Base-by-base conservation (phyloP, 2,113 vertebrate genomes). In the Nanorana parkeri region DNA sequence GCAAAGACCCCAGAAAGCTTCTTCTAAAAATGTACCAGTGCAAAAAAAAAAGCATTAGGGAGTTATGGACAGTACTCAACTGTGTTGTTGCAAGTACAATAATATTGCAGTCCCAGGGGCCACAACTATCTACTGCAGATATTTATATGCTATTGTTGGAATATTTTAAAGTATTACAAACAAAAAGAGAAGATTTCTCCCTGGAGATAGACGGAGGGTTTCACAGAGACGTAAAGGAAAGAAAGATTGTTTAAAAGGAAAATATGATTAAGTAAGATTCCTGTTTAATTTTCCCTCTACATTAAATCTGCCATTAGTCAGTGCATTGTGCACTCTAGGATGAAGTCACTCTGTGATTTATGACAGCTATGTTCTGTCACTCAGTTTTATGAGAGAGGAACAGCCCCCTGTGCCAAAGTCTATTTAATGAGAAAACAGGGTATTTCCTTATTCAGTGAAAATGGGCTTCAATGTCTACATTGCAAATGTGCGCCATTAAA, bases 171-270 rank as follows among this genome's bases (percentile, higher is more conserved):
- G 19, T 36, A 74, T 21, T 79, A 24, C 1, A 41, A 55, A 65
- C 79, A 23, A 56, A 81, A 81, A 81, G 66, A 74, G 79, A 64
- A 74, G 63, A 74, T 36, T 2, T 19, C 20, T 74, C 79, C 69
- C 79, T 55, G n/a, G 69, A 74, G 79, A 74, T 74, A 21, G 19
- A 66, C 36, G 24, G 32, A 64, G 65, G 54, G 13, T 60, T 60
- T 58, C 71, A 58, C 54, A 58, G 54, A 29, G 71, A 69, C 32
- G 21, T 16, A 24, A 20, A 58, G 29, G 20, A 61, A 61, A 23
- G 10, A 23, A 21, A 77, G 36, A 51, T 23, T 5, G 74, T 51
- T 61, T 63, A 60, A 41, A 56, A 21, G 16, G 11, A 60, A 66
- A 20, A 81, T 69, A 65, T 81, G 36, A 58, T 81, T 41, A 73